Conservation (phyloP, 2,113 vertebrate genomes). For the Cochlearius cochlearius region DNA sequence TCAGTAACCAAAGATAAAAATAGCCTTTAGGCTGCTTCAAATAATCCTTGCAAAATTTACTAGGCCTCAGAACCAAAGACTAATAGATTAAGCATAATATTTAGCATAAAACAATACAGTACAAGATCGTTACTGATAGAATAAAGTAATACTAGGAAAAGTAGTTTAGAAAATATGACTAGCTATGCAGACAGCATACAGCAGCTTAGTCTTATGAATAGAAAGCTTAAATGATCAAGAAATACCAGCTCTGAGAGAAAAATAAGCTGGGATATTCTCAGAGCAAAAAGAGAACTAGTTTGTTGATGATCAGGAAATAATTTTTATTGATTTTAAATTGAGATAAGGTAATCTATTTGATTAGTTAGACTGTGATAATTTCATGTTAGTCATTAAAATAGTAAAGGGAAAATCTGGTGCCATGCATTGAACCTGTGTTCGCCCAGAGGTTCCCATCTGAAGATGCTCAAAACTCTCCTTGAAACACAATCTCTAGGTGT, state of each 20-base stretch:
- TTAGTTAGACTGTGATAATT: background rate
- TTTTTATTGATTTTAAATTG: background rate
- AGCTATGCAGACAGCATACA: background rate
- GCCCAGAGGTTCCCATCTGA: background rate
- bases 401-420: background rate
- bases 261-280: background rate
- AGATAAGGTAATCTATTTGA: background rate
- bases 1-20: background rate
- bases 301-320: background rate
- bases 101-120: background rate
- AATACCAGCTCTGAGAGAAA: background rate
- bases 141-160: background rate
- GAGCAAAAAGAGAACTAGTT: background rate
- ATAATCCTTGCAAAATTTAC: background rate
- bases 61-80: background rate
- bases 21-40: background rate
- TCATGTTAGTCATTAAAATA: background rate
- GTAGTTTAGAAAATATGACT: background rate
- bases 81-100: background rate
- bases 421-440: background rate
- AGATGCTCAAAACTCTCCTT: background rate
- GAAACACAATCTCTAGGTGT: background rate
- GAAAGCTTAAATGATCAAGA: background rate
- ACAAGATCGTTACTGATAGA: background rate
- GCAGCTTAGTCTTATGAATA: background rate